Base-by-base conservation (phyloP, 2,113 vertebrate genomes). In the Poecile atricapillus region DNA sequence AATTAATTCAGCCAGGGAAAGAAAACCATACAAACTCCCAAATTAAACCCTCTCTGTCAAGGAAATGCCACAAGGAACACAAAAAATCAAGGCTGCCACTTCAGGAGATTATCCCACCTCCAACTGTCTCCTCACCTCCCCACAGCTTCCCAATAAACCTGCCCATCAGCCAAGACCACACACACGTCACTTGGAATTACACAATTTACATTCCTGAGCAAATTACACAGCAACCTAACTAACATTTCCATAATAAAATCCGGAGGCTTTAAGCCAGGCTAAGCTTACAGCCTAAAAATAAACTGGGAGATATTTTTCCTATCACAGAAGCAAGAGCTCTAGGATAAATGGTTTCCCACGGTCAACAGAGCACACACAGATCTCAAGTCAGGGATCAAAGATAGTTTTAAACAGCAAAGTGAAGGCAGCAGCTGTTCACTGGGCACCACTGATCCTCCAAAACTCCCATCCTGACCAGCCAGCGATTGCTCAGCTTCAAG, bases 321-420 rank as follows among this genome's bases (percentile, higher is more conserved):
- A 37, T 23, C 18, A 14, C 20, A 68, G 41, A 65, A 59, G 21
- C 47, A 75, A 44, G 31, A 80, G 43, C 9, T 44, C 4, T 24
- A 37, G 16, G 17, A 58, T 13, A 64, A 53, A 13, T 1, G 8
- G 5, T 11, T 79, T 59, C 8, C 21, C 37, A 2, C 1, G 33
- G 50, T 37, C 3, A 5, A 31, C 6, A 2, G 15, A 69, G 58
- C 15, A 23, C 10, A 20, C 0, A 3, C 2, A 39, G 16, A 33
- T 24, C 28, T 43, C 2, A 0, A 0, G 0, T 16, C 8, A 4
- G 65, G 21, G 28, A 70, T 7, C 37, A 13, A 15, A n/a, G 35
- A 18, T 1, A 15, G 52, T 7, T 63, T 47, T 1, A 43, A 23
- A 35, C 16, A 58, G 31, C 3, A 2, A 64, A 70, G 27, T 0